phyloP scores from a whole-genome alignment of 2,888 invertebrate species.

The Octonoba sinensis region DNA sequence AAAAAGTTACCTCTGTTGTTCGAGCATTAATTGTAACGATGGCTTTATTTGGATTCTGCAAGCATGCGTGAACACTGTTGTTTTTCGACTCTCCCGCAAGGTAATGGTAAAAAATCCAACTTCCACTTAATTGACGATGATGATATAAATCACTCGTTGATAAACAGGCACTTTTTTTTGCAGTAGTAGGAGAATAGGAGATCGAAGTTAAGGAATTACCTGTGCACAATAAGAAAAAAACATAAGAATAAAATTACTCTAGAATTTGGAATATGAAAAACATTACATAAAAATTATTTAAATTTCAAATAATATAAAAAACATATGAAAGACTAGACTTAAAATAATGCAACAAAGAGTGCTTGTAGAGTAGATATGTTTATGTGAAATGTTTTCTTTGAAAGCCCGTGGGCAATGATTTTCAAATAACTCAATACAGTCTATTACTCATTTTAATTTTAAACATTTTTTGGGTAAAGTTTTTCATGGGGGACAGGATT shows the following conservation, averaged over 20 bases:
- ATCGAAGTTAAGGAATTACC: constrained; percentile 71
- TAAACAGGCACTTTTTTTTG: constrained; percentile 27
- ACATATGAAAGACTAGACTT: too few species aligned
- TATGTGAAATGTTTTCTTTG: too few species aligned
- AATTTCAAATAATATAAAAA: too few species aligned
- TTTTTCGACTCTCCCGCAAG: constrained; percentile 68
- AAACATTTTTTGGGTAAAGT: too few species aligned
- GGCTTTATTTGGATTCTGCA: constrained; percentile 78
- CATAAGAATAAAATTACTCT: background rate
- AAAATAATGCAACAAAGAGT: too few species aligned
- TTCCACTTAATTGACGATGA: constrained; percentile 68
- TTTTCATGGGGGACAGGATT: too few species aligned
- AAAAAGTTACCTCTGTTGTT: constrained; percentile 77
- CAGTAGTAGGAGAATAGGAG: constrained; percentile 69
- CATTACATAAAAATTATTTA: background rate
- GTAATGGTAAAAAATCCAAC: constrained; percentile 74
- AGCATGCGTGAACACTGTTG: constrained; percentile 67
- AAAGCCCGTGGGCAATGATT: too few species aligned
- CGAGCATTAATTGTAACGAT: constrained; percentile 79
- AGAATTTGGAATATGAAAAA: background rate
- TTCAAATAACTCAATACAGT: too few species aligned
- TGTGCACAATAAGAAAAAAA: constrained; percentile 35
- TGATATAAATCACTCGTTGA: constrained; percentile 53
- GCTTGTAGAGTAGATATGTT: too few species aligned
- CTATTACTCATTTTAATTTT: too few species aligned